Base-by-base conservation (phyloP, 2,888 invertebrate species). In the Heliconius charithonia region DNA sequence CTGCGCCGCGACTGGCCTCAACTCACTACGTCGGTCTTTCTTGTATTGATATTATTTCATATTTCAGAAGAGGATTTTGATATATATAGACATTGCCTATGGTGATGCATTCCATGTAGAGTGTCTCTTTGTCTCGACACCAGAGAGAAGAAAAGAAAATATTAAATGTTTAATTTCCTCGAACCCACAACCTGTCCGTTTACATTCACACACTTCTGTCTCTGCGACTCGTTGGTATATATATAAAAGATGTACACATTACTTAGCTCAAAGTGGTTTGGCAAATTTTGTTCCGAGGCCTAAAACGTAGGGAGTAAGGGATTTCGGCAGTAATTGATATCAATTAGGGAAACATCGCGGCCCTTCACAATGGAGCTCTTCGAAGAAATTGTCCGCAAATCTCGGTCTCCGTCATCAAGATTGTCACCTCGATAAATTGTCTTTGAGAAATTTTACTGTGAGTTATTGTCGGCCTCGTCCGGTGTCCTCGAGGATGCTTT, bases 251-350 rank as follows among this genome's bases (percentile, higher is more conserved):
- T 67, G 12, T 0, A 1, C 25, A 13, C 9, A 56, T 32, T 32
- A 32, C 9, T 29, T 71, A 29, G 29, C 29, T 56, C 29, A 59
- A 72, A 72, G 37, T 59, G 16, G 7, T 16, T 59, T 25, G 1
- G 3, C 25, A 72, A 72, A 72, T 72, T 72, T 72, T 37, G n/a
- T 13, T 37, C 32, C 32, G 12, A 72, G 41, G 22, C 32, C 45
- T 41, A 13, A 41, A 41, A 16, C 13, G 66, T 67, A 45, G 76
- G 56, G 29, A 32, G 75, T 77, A 71, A 45, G 75, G 72, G 70
- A 81, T 77, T 79, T 67, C 51, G 59, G 51, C 75, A 67, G 88
- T 91, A 92, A 93, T 93, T 93, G 92, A 91, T 92, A 93, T 91
- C 91, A 92, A 92, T 92, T 92, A 91, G 87, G 88, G 83, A 84